Evolutionary conservation across 2,888 invertebrate genomes (phyloP).

Genomic region (Orchesellides sinensis): DNA sequence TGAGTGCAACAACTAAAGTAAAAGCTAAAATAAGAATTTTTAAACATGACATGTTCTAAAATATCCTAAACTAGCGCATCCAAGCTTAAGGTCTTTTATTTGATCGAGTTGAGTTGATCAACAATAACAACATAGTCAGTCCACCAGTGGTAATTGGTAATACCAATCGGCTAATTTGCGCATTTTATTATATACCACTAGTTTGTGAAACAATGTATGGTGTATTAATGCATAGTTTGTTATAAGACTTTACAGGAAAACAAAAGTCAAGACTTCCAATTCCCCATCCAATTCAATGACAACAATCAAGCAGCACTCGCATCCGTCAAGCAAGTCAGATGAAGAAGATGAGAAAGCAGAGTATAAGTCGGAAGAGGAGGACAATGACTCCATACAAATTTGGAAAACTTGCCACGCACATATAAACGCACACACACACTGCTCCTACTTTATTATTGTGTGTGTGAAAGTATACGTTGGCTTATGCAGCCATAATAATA

Average conservation of each 20-base stretch:
- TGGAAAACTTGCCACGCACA: neutral
- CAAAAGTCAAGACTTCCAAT: constrained; percentile 1
- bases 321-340: neutral
- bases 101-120: too few relatives aligned
- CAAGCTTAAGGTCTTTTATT: too few relatives aligned
- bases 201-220: too few relatives aligned
- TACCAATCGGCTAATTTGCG: too few relatives aligned
- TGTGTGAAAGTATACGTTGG: neutral
- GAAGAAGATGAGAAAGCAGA: neutral
- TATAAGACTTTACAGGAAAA: neutral
- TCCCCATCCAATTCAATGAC: constrained; percentile 11
- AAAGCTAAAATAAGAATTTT: too few relatives aligned
- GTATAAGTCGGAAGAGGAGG: constrained; percentile 3
- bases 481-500: neutral
- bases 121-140: too few relatives aligned
- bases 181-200: too few relatives aligned
- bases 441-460: neutral
- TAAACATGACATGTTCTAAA: too few relatives aligned
- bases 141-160: too few relatives aligned
- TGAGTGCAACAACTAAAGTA: too few relatives aligned
- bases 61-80: too few relatives aligned
- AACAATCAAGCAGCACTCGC: neutral
- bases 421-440: neutral
- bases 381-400: constrained; percentile 13
- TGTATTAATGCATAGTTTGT: too few relatives aligned